Evolutionary conservation across 2,888 invertebrate genomes (phyloP).

Genomic region (Geotrupes spiniger): DNA sequence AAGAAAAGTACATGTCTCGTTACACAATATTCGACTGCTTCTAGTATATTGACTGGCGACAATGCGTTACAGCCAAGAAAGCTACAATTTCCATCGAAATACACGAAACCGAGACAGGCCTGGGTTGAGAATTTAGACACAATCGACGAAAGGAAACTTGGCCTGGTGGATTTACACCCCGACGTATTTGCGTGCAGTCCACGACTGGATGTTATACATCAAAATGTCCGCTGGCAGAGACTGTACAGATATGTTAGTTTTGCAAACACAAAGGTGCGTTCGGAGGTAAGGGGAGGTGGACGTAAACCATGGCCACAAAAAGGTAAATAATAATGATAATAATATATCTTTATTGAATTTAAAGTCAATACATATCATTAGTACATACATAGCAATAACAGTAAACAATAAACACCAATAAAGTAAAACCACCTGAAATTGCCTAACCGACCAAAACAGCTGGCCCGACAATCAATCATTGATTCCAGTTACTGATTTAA

Average conservation of each 20-base stretch:
- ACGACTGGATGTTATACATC: slow-evolving; percentile 80
- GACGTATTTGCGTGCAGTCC: slow-evolving; percentile 80
- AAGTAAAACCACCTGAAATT: no score
- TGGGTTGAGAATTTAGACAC: slow-evolving; percentile 86
- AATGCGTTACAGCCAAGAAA: background rate
- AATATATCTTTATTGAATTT: no score
- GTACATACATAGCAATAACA: no score
- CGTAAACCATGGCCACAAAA: slow-evolving; percentile 98
- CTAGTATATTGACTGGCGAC: slow-evolving; percentile 1
- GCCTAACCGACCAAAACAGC: no score
- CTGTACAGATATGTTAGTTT: slow-evolving; percentile 80
- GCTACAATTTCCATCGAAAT: slow-evolving; percentile 51
- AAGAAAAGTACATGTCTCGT: slow-evolving; percentile 21
- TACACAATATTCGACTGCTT: slow-evolving; percentile 28
- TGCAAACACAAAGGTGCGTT: slow-evolving; percentile 72
- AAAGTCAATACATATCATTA: no score
- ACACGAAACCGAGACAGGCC: slow-evolving; percentile 67
- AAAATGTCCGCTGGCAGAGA: slow-evolving; percentile 84
- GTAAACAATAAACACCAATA: no score
- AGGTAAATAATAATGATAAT: no score
- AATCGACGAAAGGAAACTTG: slow-evolving; percentile 73
- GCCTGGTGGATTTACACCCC: slow-evolving; percentile 86
- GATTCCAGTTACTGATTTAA: background rate
- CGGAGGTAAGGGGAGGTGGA: slow-evolving; percentile 87
- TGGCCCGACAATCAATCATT: background rate